Evolutionary conservation across 2,888 invertebrate species (phyloP), one percentile per base, ranked within the genome.

Genomic region (Volucella inflata): DNA sequence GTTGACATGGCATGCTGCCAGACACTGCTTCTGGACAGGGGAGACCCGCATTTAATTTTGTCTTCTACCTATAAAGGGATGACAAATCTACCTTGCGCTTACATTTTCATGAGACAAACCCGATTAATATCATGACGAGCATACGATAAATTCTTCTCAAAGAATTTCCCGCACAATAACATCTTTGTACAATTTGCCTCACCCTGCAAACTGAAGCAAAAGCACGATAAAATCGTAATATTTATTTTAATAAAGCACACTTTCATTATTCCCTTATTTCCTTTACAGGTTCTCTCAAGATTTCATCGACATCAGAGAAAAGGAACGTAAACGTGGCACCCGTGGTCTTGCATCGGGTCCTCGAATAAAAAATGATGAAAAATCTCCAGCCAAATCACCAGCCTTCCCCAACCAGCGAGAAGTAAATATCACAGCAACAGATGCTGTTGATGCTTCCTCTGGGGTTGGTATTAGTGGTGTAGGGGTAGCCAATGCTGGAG

Each of bases 241-340:
- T 83, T 80, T 74, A 76, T 87, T 72, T 71, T 87, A 84, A 70
- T 72, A 83, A 80, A 79, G 70, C 60, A 67, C 72, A 77, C 57
- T 85, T 77, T 85, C 76, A 81, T 85, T 72, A 85, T 81, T 79
- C 42, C 64, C 65, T 70, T 78, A 55, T 74, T 71, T 80, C 64
- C 62, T 84, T 91, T 90, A 88, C 93, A 97, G 97, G 92, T 99
- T 99, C 92, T 96, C 98, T 1, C 96, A 97, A 92, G 96, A 96
- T 88, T 99, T 99, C 91, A 96, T 99, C 83, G 99, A 99, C 92
- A 95, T 98, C 72, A 94, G 97, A 71, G 99, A 99, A 89, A 94
- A 97, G 70, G 99, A 99, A 91, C 94, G 96, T 79, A 96, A 96
- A 90, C 94, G 96, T 88, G 96, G 97, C 77, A 96, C 97, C 85